phyloP scores from a whole-genome alignment of 2,888 invertebrate genomes.

The Ommatoiulus sabulosus region DNA sequence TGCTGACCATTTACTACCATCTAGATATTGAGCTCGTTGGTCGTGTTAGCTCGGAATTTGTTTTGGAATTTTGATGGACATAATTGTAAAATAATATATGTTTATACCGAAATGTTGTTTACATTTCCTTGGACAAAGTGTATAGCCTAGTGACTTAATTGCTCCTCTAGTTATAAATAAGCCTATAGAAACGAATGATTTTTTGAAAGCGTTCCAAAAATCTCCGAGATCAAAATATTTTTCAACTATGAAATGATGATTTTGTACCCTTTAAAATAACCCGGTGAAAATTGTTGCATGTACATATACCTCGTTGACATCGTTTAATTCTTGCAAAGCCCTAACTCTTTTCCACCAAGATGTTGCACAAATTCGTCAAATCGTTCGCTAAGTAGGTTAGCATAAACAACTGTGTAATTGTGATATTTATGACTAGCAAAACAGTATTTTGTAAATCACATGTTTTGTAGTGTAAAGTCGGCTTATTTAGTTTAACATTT shows the following conservation, averaged over 20 bases:
- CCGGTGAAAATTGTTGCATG: constrained; percentile 9
- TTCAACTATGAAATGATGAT: constrained; percentile 5
- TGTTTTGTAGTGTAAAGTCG: constrained; percentile 40
- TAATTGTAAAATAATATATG: constrained; percentile 36
- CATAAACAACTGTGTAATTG: constrained; percentile 29
- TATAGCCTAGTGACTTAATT: constrained; percentile 16
- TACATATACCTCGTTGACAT: background rate
- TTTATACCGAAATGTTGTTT: constrained; percentile 35
- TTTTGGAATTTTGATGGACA: constrained; percentile 36
- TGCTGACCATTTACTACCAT: background rate
- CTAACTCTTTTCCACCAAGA: constrained; percentile 26
- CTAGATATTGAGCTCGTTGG: background rate
- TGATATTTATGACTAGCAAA: constrained; percentile 30
- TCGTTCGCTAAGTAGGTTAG: constrained; percentile 10
- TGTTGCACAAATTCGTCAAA: constrained; percentile 37
- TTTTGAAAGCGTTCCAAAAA: constrained; percentile 24
- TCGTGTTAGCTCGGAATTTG: constrained; percentile 13
- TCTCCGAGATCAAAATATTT: constrained; percentile 36
- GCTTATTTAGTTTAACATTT: constrained; percentile 8
- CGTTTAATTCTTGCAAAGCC: constrained; percentile 1
- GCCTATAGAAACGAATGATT: background rate
- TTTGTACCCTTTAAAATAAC: constrained; percentile 28
- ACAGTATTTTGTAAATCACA: constrained; percentile 37
- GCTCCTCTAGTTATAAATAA: constrained; percentile 35
- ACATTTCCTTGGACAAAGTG: constrained; percentile 10